These are phyloP conservation scores for Gymnocephalus cernua DNA, from an alignment of 2,113 vertebrate species.

Conservation along the genomic window DNA sequence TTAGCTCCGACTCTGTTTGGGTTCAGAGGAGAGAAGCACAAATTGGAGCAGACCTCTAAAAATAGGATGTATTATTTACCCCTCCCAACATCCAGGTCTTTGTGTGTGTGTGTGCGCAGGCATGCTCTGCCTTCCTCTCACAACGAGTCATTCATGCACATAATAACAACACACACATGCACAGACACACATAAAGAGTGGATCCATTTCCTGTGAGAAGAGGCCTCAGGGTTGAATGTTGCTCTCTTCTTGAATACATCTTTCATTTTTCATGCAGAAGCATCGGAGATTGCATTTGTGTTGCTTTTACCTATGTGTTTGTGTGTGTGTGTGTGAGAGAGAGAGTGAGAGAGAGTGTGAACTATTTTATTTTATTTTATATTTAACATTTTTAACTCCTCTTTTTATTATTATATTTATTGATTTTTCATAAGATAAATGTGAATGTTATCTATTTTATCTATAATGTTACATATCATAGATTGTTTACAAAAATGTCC, in stretches of 20 bases:
- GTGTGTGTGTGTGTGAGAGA: no score
- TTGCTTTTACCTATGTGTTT: slow-evolving; percentile 16
- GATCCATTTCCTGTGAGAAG: slow-evolving; percentile 44
- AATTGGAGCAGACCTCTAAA: slow-evolving; percentile 74
- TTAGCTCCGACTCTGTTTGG: slow-evolving; percentile 63
- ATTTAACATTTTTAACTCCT: no score
- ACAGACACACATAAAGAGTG: slow-evolving; percentile 27
- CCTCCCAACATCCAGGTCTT: slow-evolving; percentile 58
- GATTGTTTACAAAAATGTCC: no score
- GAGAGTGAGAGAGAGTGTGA: no score
- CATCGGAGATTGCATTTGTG: slow-evolving; percentile 28
- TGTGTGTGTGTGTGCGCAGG: slow-evolving; percentile 30
- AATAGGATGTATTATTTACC: slow-evolving; percentile 66
- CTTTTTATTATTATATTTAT: no score
- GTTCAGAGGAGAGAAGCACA: slow-evolving; percentile 58
- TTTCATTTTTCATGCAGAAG: slow-evolving; percentile 48
- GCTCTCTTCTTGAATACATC: slow-evolving; percentile 51
- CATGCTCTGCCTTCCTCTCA: slow-evolving; percentile 32
- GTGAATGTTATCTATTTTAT: no score
- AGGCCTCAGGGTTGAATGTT: slow-evolving; percentile 34
- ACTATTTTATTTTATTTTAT: no score
- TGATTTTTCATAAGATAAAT: no score
- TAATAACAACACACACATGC: slow-evolving; percentile 20
- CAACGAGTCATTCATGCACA: slow-evolving; percentile 38
- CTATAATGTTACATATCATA: no score